Conservation (phyloP, 1,140 invertebrate species). For the Ceratina japonica region DNA sequence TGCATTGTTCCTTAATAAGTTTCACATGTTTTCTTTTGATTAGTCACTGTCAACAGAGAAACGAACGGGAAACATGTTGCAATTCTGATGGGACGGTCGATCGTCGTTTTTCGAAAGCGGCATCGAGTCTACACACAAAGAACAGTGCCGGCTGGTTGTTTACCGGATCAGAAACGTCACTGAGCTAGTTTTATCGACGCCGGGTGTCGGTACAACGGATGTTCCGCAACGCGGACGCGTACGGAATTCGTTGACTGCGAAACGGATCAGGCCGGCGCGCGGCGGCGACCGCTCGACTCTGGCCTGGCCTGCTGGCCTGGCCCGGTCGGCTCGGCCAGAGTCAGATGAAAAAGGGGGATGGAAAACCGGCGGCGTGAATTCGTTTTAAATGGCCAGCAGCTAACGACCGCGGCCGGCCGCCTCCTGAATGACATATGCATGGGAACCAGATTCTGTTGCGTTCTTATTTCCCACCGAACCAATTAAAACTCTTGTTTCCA, state of each 20-base stretch:
- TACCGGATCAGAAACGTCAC: slow-evolving; percentile 49
- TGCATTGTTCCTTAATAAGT: no score
- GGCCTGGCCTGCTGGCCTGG: no score
- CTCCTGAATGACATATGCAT: slow-evolving; percentile 21
- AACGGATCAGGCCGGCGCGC: slow-evolving; percentile 37
- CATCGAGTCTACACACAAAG: background rate
- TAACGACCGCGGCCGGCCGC: slow-evolving; percentile 11
- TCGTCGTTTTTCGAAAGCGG: slow-evolving; percentile 3
- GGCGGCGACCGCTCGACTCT: no score
- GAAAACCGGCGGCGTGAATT: slow-evolving; percentile 27
- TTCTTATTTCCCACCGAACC: background rate
- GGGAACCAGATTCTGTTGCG: background rate
- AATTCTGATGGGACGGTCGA: background rate
- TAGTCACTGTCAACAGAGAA: no score
- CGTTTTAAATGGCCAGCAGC: slow-evolving; percentile 43
- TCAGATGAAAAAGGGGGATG: slow-evolving; percentile 17
- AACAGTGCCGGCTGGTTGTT: slow-evolving; percentile 32
- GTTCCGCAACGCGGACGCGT: slow-evolving; percentile 23
- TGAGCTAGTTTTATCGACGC: slow-evolving; percentile 48
- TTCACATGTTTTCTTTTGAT: no score
- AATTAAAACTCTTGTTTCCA: background rate
- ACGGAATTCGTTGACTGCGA: slow-evolving; percentile 43
- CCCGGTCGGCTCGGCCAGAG: background rate
- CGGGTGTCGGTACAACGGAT: slow-evolving; percentile 39
- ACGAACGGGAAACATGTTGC: background rate